A percentile compares a stretch with the other conserved stretches of the same genome.
phyloP scores from a whole-genome alignment of 2,113 vertebrate genomes.

The Steatornis caripensis region DNA sequence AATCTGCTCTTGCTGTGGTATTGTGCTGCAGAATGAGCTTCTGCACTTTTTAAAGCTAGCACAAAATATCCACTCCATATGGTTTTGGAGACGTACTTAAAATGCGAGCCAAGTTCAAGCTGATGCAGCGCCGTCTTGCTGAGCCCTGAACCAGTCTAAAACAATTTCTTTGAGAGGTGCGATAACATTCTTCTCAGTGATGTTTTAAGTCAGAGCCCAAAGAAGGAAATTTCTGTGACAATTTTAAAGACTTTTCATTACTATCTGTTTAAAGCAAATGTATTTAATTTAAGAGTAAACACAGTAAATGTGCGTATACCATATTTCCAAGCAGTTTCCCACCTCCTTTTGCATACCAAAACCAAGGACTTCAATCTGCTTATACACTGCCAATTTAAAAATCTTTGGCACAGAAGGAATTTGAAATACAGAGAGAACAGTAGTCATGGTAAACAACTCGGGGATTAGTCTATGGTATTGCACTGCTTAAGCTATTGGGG shows the following conservation, averaged over 20 bases:
- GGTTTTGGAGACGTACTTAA: neutral
- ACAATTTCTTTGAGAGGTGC: neutral
- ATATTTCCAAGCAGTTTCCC: neutral
- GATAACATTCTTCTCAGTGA: neutral
- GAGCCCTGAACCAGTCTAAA: slow-evolving; percentile 1
- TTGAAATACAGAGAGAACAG: neutral
- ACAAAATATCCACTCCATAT: neutral
- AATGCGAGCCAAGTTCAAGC: slow-evolving; percentile 16
- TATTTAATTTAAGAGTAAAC: neutral
- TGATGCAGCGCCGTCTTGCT: neutral
- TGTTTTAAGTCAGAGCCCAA: neutral
- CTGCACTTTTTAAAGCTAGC: slow-evolving; percentile 12
- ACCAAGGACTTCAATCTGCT: neutral
- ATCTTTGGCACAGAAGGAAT: neutral
- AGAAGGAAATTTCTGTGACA: neutral
- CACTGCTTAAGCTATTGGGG: neutral
- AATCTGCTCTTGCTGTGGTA: neutral
- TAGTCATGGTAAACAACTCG: neutral
- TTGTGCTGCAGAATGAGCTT: neutral
- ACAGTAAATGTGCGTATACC: neutral
- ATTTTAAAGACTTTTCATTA: neutral
- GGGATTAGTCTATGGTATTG: neutral
- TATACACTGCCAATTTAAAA: neutral
- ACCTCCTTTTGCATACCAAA: neutral
- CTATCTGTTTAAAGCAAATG: neutral